Percentiles rank a stretch among this genome's conserved stretches.
Conservation (phyloP, 2,113 vertebrate species). For the Charadrius vociferus region DNA sequence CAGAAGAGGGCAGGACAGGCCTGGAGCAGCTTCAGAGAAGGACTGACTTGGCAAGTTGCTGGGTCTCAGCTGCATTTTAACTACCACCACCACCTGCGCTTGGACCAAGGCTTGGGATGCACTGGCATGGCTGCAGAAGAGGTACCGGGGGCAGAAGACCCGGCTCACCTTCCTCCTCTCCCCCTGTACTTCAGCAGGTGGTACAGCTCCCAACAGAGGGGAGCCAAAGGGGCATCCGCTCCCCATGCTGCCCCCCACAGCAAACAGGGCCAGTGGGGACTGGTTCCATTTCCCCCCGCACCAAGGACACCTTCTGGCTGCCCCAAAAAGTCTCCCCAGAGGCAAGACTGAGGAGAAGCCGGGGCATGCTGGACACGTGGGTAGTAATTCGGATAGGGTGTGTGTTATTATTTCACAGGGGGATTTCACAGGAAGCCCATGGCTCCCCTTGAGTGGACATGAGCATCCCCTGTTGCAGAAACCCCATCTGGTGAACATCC, state of each 20-base stretch:
- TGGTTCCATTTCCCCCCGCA: background rate
- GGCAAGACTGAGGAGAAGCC: rapidly evolving
- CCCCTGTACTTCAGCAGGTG: background rate
- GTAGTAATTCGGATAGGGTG: background rate
- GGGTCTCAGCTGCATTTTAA: background rate
- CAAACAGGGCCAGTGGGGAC: background rate
- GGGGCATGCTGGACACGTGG: rapidly evolving
- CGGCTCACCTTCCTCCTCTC: background rate
- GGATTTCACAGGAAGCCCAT: background rate
- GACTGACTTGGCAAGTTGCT: background rate
- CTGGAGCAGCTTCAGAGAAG: background rate
- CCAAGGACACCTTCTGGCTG: background rate
- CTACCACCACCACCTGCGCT: background rate
- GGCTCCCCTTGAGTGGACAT: background rate
- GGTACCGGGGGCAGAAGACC: background rate
- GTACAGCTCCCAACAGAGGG: background rate
- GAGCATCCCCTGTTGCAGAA: background rate
- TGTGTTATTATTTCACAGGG: background rate
- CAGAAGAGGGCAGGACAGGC: background rate
- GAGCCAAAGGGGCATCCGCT: background rate
- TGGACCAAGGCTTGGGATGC: background rate
- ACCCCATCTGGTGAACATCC: background rate
- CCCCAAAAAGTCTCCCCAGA: too few relatives aligned
- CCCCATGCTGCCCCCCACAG: rapidly evolving
- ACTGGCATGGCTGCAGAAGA: background rate